A percentile compares a stretch with the other conserved stretches of the same genome.
Conservation (phyloP, 2,888 invertebrate genomes). For the Epinotia bilunana region DNA sequence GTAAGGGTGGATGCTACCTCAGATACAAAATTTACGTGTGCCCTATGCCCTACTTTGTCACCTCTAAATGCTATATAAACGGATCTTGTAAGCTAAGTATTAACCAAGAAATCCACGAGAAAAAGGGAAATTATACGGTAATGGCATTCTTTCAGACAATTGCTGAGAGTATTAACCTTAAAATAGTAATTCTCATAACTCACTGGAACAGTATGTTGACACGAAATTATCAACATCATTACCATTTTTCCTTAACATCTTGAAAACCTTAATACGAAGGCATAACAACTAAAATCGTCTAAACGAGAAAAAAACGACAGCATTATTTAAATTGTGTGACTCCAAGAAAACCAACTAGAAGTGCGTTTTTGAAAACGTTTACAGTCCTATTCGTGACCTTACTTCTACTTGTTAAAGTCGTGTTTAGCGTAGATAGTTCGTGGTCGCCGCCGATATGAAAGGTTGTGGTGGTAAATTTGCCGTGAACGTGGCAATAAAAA, state of each 20-base stretch:
- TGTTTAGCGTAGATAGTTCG: neutral
- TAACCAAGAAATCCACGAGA: too few species aligned
- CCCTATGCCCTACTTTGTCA: too few species aligned
- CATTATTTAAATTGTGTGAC: neutral
- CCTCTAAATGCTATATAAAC: too few species aligned
- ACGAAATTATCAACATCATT: slow-evolving; percentile 14
- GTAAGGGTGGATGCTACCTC: too few species aligned
- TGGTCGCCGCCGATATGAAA: neutral
- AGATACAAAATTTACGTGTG: too few species aligned
- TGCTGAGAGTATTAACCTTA: neutral
- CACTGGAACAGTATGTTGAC: slow-evolving; percentile 19
- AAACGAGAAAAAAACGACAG: neutral
- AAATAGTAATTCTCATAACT: slow-evolving; percentile 17
- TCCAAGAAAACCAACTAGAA: neutral
- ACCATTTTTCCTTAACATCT: neutral
- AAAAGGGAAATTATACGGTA: too few species aligned
- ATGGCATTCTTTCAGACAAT: too few species aligned
- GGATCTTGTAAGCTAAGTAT: too few species aligned
- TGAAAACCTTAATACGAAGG: neutral
- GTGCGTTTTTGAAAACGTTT: slow-evolving; percentile 18
- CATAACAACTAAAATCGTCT: neutral
- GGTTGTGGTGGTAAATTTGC: slow-evolving; percentile 44
- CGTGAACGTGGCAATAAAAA: slow-evolving; percentile 48
- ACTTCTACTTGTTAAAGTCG: slow-evolving; percentile 4
- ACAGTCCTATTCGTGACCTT: neutral